Conservation (phyloP, 2,113 vertebrate genomes). For the Platanista minor region DNA sequence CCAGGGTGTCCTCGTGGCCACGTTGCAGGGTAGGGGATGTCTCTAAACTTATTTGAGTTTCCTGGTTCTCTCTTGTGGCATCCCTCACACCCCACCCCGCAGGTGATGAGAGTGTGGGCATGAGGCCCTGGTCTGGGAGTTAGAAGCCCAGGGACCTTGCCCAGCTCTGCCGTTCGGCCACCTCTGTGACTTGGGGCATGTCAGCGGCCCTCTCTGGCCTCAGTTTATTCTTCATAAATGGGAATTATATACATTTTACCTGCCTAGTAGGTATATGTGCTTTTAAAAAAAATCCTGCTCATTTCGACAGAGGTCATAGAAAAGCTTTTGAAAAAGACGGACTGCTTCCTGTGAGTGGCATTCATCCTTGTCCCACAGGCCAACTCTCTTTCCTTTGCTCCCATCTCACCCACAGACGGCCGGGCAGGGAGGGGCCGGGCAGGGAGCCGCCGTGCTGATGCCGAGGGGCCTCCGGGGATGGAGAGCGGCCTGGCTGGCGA, state of each 20-base stretch:
- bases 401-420: background rate
- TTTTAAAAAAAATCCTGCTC: background rate
- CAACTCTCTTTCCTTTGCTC: background rate
- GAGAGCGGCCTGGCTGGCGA: background rate
- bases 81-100: accelerated
- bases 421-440: background rate
- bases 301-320: background rate
- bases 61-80: accelerated
- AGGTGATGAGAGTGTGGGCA: accelerated
- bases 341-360: background rate
- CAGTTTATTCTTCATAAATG: background rate
- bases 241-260: background rate
- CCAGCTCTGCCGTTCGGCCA: background rate
- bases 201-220: background rate
- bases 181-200: background rate
- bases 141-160: background rate
- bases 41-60: background rate
- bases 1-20: background rate
- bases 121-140: background rate
- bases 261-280: background rate
- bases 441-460: background rate
- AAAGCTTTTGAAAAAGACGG: background rate
- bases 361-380: background rate
- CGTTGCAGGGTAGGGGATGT: accelerated
- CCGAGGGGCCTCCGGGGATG: background rate